Base-by-base conservation (phyloP, 2,797 vertebrate genomes). In the Poecilia wingei region DNA sequence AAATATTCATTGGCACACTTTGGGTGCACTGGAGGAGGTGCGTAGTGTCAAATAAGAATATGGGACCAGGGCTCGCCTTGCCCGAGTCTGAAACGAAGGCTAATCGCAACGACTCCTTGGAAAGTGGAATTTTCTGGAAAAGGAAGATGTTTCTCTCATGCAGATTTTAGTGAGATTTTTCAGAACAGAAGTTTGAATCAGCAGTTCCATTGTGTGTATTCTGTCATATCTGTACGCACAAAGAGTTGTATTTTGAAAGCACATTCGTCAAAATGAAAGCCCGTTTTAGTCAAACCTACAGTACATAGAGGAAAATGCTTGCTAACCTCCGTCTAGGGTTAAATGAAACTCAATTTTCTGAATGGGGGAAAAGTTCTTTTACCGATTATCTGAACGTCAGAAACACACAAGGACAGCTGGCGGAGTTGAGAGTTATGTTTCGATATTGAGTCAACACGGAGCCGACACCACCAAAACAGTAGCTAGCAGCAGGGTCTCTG, bases 1-100 rank as follows among this genome's bases (percentile, higher is more conserved):
- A 95, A 95, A 95, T 94, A 96, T 95, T 94, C 92, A 95, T 94
- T 86, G 88, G 89, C 87, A 88, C 90, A 88, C 89, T 86, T 82
- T 28, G 43, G 83, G 79, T 45, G 82, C 86, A 81, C 84, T 79
- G 51, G 87, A 84, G 87, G 86, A 86, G 86, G 84, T 78, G 89
- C 84, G 81, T 79, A 84, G 80, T 81, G 91, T 92, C 91, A 87
- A 82, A 81, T 80, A 45, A 88, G 84, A 88, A 82, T 86, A 77
- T 75, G 85, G 87, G 87, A 83, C 76, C 86, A 7, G 79, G 75
- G 77, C 82, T 85, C 31, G 36, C 88, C 86, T 88, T 82, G 78
- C 77, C 80, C 39, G 72, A 9, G 31, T 51, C 43, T 74, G 79
- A 88, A 86, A 86, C 61, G 82, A 64, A 59, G 82, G 78, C 76